phyloP scores from a whole-genome alignment of 2,888 invertebrate species.

The Epinotia demarniana region DNA sequence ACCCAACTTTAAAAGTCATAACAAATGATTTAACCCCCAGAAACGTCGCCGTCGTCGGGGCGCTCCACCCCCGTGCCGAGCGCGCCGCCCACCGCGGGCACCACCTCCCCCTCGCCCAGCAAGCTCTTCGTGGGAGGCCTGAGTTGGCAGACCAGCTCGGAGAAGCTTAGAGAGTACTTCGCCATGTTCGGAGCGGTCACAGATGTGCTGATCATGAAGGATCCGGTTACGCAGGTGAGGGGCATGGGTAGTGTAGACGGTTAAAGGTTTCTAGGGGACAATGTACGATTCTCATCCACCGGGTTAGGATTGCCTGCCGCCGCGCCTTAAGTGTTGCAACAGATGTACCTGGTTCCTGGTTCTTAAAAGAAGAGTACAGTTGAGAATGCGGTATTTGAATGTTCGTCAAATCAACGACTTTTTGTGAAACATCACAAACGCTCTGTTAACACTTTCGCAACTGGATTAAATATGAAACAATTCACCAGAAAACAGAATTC shows the following conservation, averaged over 20 bases:
- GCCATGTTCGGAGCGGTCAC: slow-evolving; percentile 96
- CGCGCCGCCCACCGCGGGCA: slow-evolving; percentile 62
- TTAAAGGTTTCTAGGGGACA: not conserved
- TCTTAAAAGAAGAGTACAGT: no score
- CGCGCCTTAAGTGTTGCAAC: no score
- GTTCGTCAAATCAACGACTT: no score
- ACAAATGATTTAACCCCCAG: slow-evolving; percentile 66
- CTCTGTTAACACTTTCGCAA: no score
- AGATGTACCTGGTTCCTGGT: no score
- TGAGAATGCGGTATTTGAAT: no score
- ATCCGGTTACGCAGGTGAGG: slow-evolving; percentile 94
- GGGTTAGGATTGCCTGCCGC: no score
- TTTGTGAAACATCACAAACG: no score
- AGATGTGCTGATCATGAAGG: slow-evolving; percentile 97
- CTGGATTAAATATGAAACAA: no score
- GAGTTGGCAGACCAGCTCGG: slow-evolving; percentile 97
- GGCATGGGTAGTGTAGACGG: slow-evolving; percentile 19
- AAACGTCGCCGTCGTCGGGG: slow-evolving; percentile 87
- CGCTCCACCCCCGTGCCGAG: slow-evolving; percentile 87
- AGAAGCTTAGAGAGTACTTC: slow-evolving; percentile 96
- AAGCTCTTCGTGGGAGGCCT: slow-evolving; percentile 96
- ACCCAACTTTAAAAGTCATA: not conserved
- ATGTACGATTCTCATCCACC: not conserved
- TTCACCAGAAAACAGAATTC: no score
- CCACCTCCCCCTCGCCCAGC: slow-evolving; percentile 87